Conservation (phyloP, 37 sponge, comb jelly and placozoan genomes). For the Tethya wilhelma region DNA sequence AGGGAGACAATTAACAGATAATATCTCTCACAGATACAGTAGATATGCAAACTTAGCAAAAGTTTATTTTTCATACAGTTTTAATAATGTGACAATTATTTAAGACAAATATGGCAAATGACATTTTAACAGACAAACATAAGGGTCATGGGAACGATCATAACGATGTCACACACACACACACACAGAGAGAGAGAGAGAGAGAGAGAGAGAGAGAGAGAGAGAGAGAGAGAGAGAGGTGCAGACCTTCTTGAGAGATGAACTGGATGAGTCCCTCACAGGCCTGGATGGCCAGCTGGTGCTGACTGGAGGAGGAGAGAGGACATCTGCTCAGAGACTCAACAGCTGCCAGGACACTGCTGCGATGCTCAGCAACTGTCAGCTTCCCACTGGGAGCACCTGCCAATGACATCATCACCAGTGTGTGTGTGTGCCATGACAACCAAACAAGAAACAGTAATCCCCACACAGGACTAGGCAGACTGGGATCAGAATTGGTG, state of each 20-base stretch:
- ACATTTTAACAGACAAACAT: too few relatives aligned
- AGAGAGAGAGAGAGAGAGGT: too few relatives aligned
- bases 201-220: neutral
- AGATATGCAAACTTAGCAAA: neutral
- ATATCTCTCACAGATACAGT: neutral
- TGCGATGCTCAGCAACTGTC: slow-evolving; percentile 46
- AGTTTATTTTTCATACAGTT: too few relatives aligned
- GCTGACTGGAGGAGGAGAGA: slow-evolving; percentile 32
- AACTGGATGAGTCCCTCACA: slow-evolving; percentile 17
- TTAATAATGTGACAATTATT: too few relatives aligned
- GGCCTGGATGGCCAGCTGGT: slow-evolving; percentile 22
- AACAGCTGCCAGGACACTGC: slow-evolving; percentile 31
- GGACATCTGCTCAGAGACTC: slow-evolving; percentile 29
- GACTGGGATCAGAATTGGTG: too few relatives aligned
- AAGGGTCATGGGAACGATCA: too few relatives aligned
- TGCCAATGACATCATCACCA: neutral
- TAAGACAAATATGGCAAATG: too few relatives aligned
- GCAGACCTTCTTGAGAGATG: slow-evolving; percentile 58
- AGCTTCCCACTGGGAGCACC: slow-evolving; percentile 53
- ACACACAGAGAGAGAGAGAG: neutral
- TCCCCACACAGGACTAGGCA: neutral
- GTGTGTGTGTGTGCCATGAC: neutral
- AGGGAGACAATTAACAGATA: neutral
- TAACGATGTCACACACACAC: neutral
- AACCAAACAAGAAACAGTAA: neutral